These are phyloP conservation scores for Ypsolopha scabrella DNA, from an alignment of 2,888 invertebrate genomes.

Conservation along the genomic window DNA sequence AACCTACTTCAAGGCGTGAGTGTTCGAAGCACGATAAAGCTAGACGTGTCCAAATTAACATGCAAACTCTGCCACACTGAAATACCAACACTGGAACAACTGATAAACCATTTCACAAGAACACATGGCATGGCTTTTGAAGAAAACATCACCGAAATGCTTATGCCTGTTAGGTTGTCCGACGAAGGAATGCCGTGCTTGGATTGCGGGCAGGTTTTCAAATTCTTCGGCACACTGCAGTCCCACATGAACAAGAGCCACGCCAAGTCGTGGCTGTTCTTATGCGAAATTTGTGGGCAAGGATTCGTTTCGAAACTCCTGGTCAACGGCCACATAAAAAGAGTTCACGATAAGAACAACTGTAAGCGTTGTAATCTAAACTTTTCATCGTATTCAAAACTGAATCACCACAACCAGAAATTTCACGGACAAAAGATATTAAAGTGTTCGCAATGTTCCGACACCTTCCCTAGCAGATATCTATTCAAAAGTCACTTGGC, in stretches of 20 bases:
- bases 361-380: slow-evolving; percentile 18
- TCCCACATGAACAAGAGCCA: slow-evolving; percentile 29
- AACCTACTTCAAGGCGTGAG: slow-evolving; percentile 16
- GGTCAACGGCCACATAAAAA: slow-evolving; percentile 33
- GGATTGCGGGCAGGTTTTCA: slow-evolving; percentile 29
- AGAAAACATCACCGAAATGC: slow-evolving; percentile 12
- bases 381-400: slow-evolving; percentile 5
- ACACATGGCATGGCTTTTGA: slow-evolving; percentile 11
- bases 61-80: slow-evolving; percentile 28
- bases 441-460: slow-evolving; percentile 44
- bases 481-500: slow-evolving; percentile 42
- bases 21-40: slow-evolving; percentile 20
- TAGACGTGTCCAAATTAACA: slow-evolving; percentile 28
- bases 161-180: slow-evolving; percentile 25
- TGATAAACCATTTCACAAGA: slow-evolving; percentile 19
- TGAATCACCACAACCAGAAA: slow-evolving; percentile 5
- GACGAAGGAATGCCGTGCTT: slow-evolving; percentile 30
- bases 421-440: background rate
- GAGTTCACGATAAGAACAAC: slow-evolving; percentile 22
- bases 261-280: slow-evolving; percentile 21
- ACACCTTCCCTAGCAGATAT: slow-evolving; percentile 32
- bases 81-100: slow-evolving; percentile 19
- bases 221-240: slow-evolving; percentile 31
- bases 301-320: slow-evolving; percentile 35
- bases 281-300: slow-evolving; percentile 43